Percentiles rank a stretch among this genome's conserved stretches.
These are phyloP conservation scores for Mylabris sibirica DNA, from an alignment of 2,888 invertebrate genomes.

Conservation along the genomic window DNA sequence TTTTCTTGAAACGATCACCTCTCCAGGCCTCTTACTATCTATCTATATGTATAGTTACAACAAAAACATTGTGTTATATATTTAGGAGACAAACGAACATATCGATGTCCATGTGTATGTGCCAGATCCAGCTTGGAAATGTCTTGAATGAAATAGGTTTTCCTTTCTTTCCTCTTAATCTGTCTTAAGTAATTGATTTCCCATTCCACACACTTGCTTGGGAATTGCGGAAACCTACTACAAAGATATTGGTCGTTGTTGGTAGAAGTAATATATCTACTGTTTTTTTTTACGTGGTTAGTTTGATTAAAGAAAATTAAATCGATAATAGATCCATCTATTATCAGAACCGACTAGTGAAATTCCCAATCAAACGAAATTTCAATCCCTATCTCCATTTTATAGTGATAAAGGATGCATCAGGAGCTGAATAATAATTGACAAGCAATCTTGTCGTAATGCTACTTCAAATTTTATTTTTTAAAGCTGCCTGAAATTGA, in stretches of 20 bases:
- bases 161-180: conserved; percentile 13
- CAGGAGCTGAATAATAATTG: too few relatives aligned
- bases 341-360: not conserved
- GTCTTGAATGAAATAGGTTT: conserved; percentile 17
- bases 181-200: conserved; percentile 21
- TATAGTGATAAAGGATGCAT: not conserved
- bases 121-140: not conserved
- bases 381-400: too few relatives aligned
- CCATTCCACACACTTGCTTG: conserved; percentile 6
- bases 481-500: too few relatives aligned
- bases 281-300: not conserved
- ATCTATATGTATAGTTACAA: not conserved
- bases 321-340: not conserved
- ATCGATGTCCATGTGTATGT: not conserved
- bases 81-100: not conserved
- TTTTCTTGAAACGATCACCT: not conserved
- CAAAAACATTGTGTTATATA: not conserved
- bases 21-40: not conserved
- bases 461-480: too few relatives aligned
- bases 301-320: conserved; percentile 9
- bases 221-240: not conserved
- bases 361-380: too few relatives aligned
- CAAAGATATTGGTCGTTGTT: not conserved
- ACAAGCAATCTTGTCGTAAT: too few relatives aligned
- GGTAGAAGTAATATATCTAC: not conserved